Evolutionary conservation across 2,113 vertebrate species (phyloP).

Genomic region (Neogale vison): DNA sequence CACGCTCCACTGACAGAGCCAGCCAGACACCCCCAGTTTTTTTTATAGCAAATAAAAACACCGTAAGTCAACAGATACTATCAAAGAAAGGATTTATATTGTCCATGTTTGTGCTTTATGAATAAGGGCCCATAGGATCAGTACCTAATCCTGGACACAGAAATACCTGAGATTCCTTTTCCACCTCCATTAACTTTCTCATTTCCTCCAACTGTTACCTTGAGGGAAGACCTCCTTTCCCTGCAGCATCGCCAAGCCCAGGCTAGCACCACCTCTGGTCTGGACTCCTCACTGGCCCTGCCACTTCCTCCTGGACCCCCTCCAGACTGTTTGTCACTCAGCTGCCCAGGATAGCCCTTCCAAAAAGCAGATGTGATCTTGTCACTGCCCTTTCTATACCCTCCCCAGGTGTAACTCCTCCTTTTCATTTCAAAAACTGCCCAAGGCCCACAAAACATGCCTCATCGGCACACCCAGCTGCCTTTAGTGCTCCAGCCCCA

Average conservation of each 20-base stretch:
- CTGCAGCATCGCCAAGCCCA: background rate
- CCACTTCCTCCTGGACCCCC: background rate
- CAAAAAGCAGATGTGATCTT: background rate
- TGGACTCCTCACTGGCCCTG: background rate
- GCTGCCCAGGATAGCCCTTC: background rate
- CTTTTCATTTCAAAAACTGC: background rate
- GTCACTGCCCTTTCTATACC: background rate
- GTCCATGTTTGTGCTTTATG: background rate
- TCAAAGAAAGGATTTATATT: conserved; percentile 2
- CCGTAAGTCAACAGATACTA: background rate
- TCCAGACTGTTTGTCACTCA: background rate
- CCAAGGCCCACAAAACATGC: background rate
- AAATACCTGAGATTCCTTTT: background rate
- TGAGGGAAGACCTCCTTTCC: background rate
- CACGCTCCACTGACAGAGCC: background rate
- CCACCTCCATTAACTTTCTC: background rate
- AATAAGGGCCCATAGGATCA: background rate
- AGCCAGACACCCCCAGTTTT: background rate
- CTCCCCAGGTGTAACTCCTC: background rate
- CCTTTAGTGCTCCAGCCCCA: background rate
- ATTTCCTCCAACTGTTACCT: background rate
- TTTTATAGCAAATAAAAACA: conserved; percentile 34
- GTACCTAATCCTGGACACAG: background rate
- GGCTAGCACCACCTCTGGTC: background rate
- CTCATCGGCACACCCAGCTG: background rate